Evolutionary conservation across 1,140 invertebrate genomes (phyloP), one percentile per base, ranked within the genome.

Genomic region (Camponotus pennsylvanicus): DNA sequence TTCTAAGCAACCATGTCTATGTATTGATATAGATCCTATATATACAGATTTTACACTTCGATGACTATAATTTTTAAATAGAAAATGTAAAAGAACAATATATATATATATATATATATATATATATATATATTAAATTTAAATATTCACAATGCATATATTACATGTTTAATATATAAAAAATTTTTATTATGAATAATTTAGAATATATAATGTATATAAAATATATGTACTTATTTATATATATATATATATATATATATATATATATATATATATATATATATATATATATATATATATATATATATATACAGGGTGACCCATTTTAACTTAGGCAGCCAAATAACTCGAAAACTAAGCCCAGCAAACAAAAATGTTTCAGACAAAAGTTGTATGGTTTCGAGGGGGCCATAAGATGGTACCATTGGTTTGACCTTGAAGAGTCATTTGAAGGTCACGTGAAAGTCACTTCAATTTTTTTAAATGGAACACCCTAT

Each of bases 1-100:
- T 90, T 71, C 89, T 61, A 88, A 69, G 89, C 42, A 88, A 90
- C 89, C 21, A 5, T 52, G 59, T 52, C n/a, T 69, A 52, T 15
- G 11, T 11, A 59, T 64, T 15, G 13, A 83, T 49, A 6, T 70
- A 9, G 15, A 52, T n/a, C 6, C n/a, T 49, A 32, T 49, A 64
- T 64, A 34, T 78, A 7, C 32, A 78, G 3, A 37, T 52, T 66
- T 66, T 8, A 49, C 21, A 66, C 11, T 78, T 77, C 1, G 15
- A 77, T 15, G 37, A 52, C 15, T 4, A 52, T 52, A 52, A 32
- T 42, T 63, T 76, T 78, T 1, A 37, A n/a, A 45, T 18, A 49
- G 45, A 7, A 67, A 78, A 37, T 66, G 27, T 3, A 59, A 76
- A 0, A 40, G 49, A 6, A 40, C 6, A 0, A 40, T 40, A 40